These are phyloP conservation scores for Cherax quadricarinatus DNA, from an alignment of 1,140 invertebrate genomes.

Conservation along the genomic window DNA sequence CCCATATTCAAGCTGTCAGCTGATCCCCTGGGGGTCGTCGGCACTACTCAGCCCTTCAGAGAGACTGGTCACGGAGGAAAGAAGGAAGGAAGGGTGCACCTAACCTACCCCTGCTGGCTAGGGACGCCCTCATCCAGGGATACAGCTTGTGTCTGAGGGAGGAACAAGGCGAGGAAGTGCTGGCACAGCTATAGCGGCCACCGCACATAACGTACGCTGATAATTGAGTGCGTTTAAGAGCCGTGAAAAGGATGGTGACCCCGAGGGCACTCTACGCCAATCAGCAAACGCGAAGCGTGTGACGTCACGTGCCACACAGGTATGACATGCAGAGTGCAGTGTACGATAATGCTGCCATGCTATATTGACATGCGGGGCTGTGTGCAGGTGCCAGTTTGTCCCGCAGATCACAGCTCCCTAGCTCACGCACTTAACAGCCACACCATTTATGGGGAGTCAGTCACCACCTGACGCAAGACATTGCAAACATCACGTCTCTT, in stretches of 20 bases:
- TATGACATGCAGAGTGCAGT: conserved; percentile 27
- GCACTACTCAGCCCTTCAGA: not conserved
- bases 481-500: not conserved
- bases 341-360: conserved; percentile 34
- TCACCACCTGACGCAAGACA: not conserved
- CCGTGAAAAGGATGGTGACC: conserved; percentile 66
- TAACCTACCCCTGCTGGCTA: too few relatives aligned
- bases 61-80: not conserved
- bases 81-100: not conserved
- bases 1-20: conserved; percentile 5
- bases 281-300: conserved; percentile 20
- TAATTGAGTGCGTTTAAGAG: conserved; percentile 60
- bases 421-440: not conserved
- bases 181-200: not conserved
- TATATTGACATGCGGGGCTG: not conserved
- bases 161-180: not conserved
- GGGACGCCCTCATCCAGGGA: too few relatives aligned
- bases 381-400: not conserved
- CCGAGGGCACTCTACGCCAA: conserved; percentile 60
- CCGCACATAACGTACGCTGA: conserved; percentile 50
- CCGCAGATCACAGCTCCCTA: not conserved
- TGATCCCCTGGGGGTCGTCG: conserved; percentile 8
- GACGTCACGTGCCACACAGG: conserved; percentile 66
- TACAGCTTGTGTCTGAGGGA: too few relatives aligned
- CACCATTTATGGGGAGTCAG: not conserved